Percentiles rank a stretch among this genome's conserved stretches.
phyloP scores from a whole-genome alignment of 2,113 vertebrate genomes.

The Melanotaenia duboulayi region DNA sequence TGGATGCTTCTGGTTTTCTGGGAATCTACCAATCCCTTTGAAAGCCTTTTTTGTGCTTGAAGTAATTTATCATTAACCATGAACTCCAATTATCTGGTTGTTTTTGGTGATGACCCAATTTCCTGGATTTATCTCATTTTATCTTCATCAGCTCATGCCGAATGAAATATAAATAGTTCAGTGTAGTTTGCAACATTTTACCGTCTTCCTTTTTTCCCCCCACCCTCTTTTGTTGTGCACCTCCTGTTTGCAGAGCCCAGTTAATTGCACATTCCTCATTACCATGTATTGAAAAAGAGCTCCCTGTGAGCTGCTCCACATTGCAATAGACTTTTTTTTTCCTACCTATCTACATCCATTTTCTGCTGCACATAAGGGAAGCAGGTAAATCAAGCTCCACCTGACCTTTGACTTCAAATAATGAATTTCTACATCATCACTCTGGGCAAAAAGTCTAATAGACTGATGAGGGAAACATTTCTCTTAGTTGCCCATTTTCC shows the following conservation, averaged over 20 bases:
- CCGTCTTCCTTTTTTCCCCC: constrained; percentile 8
- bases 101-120: constrained; percentile 32
- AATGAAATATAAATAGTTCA: constrained; percentile 37
- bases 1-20: neutral
- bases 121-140: constrained; percentile 28
- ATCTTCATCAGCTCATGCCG: constrained; percentile 7
- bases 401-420: constrained; percentile 56
- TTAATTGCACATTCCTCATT: constrained; percentile 73
- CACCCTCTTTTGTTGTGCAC: constrained; percentile 45
- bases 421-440: constrained; percentile 43
- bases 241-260: constrained; percentile 52
- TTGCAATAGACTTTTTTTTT: constrained; percentile 39
- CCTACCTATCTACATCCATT: constrained; percentile 34
- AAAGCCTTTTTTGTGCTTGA: neutral
- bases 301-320: constrained; percentile 56
- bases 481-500: constrained; percentile 22
- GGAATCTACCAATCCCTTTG: neutral
- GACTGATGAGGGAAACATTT: constrained; percentile 3
- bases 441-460: constrained; percentile 2
- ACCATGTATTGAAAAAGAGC: constrained; percentile 58
- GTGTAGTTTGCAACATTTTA: constrained; percentile 34
- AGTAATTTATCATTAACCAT: constrained; percentile 21
- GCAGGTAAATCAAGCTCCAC: neutral
- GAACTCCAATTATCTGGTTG: neutral
- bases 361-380: constrained; percentile 15